phyloP scores from a whole-genome alignment of 2,888 invertebrate species.

The Noctua comes region DNA sequence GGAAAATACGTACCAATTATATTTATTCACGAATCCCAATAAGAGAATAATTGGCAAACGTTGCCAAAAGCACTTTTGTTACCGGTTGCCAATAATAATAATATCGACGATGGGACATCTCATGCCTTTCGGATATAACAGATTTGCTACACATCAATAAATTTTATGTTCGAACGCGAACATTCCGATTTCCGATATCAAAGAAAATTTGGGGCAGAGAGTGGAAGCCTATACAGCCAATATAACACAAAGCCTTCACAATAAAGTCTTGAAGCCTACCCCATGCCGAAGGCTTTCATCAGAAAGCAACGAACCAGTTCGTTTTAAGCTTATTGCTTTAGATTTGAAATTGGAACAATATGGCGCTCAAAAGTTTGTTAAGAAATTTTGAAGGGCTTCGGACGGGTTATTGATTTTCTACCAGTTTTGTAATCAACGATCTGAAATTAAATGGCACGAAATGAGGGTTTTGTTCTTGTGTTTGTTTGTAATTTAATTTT shows the following conservation, averaged over 20 bases:
- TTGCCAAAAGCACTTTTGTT: slow-evolving; percentile 36
- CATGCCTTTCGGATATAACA: slow-evolving; percentile 26
- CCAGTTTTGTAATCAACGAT: slow-evolving; percentile 48
- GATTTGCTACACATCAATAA: slow-evolving; percentile 53
- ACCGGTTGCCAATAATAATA: slow-evolving; percentile 43
- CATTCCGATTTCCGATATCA: slow-evolving; percentile 40
- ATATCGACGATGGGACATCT: slow-evolving; percentile 24
- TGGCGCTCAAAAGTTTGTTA: slow-evolving; percentile 61
- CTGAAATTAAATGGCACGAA: slow-evolving; percentile 48
- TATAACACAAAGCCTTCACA: slow-evolving; percentile 58
- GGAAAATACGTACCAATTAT: background rate
- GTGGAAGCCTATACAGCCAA: slow-evolving; percentile 10
- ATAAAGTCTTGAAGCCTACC: slow-evolving; percentile 59
- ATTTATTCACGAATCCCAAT: slow-evolving; percentile 6
- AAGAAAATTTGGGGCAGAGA: slow-evolving; percentile 43
- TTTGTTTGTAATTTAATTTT: slow-evolving; percentile 32
- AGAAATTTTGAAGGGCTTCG: slow-evolving; percentile 53
- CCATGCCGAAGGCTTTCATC: slow-evolving; percentile 47
- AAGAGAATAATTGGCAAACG: slow-evolving; percentile 38
- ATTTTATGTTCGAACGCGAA: slow-evolving; percentile 43
- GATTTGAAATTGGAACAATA: slow-evolving; percentile 63
- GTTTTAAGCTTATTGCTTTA: slow-evolving; percentile 60
- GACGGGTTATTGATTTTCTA: slow-evolving; percentile 55
- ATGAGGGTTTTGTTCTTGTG: slow-evolving; percentile 29
- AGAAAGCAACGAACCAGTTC: slow-evolving; percentile 51